Evolutionary conservation across 2,888 invertebrate genomes (phyloP), one percentile per base, ranked within the genome.

Genomic region (Tolmerus cingulatus): DNA sequence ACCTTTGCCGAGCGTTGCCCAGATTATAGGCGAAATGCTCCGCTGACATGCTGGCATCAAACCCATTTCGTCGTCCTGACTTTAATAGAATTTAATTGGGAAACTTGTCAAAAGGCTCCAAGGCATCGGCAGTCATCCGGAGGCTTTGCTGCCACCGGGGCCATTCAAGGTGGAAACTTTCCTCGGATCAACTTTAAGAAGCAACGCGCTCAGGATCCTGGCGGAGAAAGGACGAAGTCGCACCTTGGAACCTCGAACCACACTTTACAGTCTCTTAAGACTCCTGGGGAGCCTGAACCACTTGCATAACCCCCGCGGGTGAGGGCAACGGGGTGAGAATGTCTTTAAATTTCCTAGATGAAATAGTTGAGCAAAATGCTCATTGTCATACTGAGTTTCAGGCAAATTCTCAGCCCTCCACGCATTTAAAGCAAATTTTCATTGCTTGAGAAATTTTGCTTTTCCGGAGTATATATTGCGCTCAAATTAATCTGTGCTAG

Each of bases 31-130:
- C 27, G 66, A 37, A 40, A 14, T 30, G 57, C 51, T 84, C 57
- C 34, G 57, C 34, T 55, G 81, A 82, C 34, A 37, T 57, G 81
- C 81, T 82, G 57, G 7, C 34, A 82, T 30, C 82, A 40, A 57
- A 14, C 66, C 66, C 19, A 37, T 84, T 66, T 66, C 40, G 66
- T 66, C 9, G 66, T 84, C 23, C n/a, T 84, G 66, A 66, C 57
- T 84, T 84, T 84, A 84, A 84, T 84, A 66, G 82, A 84, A 84
- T 84, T 84, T 84, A 84, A 84, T 84, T 84, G 82, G 40, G 43
- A 84, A 66, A 84, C 57, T 66, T 84, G 66, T 84, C 66, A 84
- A 84, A 66, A 37, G 66, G 66, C 82, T 57, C 23, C 82, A 23
- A 19, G 27, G 9, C 66, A 51, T 51, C 51, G n/a, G n/a, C 66